phyloP scores from a whole-genome alignment of 2,888 invertebrate genomes.

The Drosophila tanythrix region DNA sequence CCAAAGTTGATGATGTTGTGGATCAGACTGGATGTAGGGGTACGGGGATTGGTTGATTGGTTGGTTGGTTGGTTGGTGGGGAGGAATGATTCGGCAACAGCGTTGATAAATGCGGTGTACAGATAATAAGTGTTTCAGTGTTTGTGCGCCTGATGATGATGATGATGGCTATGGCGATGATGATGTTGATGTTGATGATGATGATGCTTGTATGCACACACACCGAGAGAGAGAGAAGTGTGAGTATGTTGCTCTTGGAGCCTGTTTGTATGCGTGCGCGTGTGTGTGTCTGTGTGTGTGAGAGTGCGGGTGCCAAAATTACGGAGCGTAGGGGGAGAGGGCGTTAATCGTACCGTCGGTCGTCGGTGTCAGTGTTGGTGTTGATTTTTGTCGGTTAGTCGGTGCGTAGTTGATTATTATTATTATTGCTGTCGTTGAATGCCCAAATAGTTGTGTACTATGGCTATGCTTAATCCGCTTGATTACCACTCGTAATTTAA shows the following conservation, averaged over 20 bases:
- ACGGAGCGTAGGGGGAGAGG: conserved; percentile 48
- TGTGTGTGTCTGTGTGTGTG: conserved; percentile 14
- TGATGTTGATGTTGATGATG: conserved; percentile 26
- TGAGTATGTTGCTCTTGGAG: conserved; percentile 6
- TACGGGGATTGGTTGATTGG: background rate
- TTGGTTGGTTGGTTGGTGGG: conserved; percentile 20
- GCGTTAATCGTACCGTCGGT: conserved; percentile 65
- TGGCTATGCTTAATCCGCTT: conserved; percentile 62
- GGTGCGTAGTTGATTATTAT: conserved; percentile 62
- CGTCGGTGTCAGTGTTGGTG: conserved; percentile 56
- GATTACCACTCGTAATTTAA: conserved; percentile 70
- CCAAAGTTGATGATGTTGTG: conserved; percentile 68
- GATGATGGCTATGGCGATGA: conserved; percentile 7
- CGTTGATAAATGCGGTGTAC: conserved; percentile 70
- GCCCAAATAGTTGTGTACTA: conserved; percentile 53
- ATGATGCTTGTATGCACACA: conserved; percentile 35
- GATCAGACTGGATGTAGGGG: conserved; percentile 26
- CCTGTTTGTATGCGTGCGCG: conserved; percentile 18
- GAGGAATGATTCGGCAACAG: conserved; percentile 28
- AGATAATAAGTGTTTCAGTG: conserved; percentile 54
- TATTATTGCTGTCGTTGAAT: conserved; percentile 38
- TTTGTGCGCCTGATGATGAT: conserved; percentile 45
- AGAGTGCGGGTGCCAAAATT: conserved; percentile 59
- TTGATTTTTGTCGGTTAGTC: conserved; percentile 55
- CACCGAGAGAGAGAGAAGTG: conserved; percentile 13